These are phyloP conservation scores for Phoebastria nigripes DNA, from an alignment of 2,797 vertebrate genomes.

Conservation along the genomic window DNA sequence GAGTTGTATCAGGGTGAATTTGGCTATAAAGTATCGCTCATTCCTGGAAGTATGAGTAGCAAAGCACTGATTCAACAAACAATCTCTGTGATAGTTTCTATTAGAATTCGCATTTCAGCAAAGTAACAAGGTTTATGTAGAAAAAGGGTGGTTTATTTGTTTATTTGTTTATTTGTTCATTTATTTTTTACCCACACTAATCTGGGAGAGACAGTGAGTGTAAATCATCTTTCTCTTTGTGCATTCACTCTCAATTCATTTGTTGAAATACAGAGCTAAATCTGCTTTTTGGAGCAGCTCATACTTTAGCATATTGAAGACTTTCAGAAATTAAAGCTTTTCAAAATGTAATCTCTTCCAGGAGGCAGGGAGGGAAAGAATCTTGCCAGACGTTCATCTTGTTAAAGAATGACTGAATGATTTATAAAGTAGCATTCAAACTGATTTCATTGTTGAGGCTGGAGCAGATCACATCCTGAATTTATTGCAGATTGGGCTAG, in stretches of 20 bases:
- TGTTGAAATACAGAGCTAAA: conserved; percentile 29
- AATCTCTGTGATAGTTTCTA: background rate
- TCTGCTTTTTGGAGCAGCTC: conserved; percentile 28
- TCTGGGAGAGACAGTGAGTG: background rate
- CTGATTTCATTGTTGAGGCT: conserved; percentile 58
- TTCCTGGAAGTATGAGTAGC: background rate
- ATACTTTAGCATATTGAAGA: conserved; percentile 34
- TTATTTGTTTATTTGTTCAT: background rate
- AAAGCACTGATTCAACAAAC: background rate
- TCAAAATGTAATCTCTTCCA: conserved; percentile 47
- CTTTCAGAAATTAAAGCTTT: conserved; percentile 64
- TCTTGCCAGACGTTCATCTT: conserved; percentile 50
- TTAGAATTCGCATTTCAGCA: conserved; percentile 46
- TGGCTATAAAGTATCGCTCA: background rate
- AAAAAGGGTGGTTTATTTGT: background rate
- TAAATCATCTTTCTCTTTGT: conserved; percentile 28
- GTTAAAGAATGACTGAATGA: conserved; percentile 64
- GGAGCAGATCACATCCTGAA: conserved; percentile 59
- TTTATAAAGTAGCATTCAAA: conserved; percentile 63
- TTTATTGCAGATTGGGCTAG: conserved; percentile 56
- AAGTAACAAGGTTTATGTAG: background rate
- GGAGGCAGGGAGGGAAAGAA: conserved; percentile 2
- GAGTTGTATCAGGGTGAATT: background rate
- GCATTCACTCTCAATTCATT: conserved; percentile 11
- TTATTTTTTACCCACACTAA: background rate